phyloP scores from a whole-genome alignment of 1,140 invertebrate species.

The Cephus cinctus region DNA sequence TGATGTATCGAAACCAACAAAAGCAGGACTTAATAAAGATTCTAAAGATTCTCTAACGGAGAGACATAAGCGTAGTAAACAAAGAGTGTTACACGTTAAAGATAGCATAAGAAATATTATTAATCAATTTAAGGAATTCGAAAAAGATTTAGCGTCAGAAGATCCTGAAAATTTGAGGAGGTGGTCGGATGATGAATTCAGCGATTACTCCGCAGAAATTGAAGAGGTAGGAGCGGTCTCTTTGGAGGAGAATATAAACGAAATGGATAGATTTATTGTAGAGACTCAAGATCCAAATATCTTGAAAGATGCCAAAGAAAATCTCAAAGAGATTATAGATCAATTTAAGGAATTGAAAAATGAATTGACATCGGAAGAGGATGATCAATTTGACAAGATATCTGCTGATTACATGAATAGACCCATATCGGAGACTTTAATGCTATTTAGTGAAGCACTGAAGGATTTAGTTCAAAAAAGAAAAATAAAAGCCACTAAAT shows the following conservation, averaged over 20 bases:
- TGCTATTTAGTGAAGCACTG: slow-evolving; percentile 46
- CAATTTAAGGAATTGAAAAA: slow-evolving; percentile 45
- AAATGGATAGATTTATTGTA: slow-evolving; percentile 16
- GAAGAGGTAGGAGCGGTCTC: slow-evolving; percentile 15
- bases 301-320: slow-evolving; percentile 39
- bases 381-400: slow-evolving; percentile 44
- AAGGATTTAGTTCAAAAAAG: slow-evolving; percentile 41
- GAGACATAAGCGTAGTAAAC: neutral
- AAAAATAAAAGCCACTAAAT: slow-evolving; percentile 22
- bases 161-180: slow-evolving; percentile 22
- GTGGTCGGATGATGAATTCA: slow-evolving; percentile 16
- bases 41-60: neutral
- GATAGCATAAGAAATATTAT: slow-evolving; percentile 52
- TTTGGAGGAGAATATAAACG: slow-evolving; percentile 16
- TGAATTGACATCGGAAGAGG: slow-evolving; percentile 44
- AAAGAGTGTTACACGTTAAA: slow-evolving; percentile 31
- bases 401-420: slow-evolving; percentile 38
- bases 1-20: slow-evolving; percentile 2
- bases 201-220: slow-evolving; percentile 5
- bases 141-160: slow-evolving; percentile 41
- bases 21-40: slow-evolving; percentile 18
- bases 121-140: slow-evolving; percentile 50
- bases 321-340: slow-evolving; percentile 45
- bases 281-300: slow-evolving; percentile 12
- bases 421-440: slow-evolving; percentile 45